Evolutionary conservation across 2,113 vertebrate species (phyloP).

Genomic region (Ceuthmochares aereus): DNA sequence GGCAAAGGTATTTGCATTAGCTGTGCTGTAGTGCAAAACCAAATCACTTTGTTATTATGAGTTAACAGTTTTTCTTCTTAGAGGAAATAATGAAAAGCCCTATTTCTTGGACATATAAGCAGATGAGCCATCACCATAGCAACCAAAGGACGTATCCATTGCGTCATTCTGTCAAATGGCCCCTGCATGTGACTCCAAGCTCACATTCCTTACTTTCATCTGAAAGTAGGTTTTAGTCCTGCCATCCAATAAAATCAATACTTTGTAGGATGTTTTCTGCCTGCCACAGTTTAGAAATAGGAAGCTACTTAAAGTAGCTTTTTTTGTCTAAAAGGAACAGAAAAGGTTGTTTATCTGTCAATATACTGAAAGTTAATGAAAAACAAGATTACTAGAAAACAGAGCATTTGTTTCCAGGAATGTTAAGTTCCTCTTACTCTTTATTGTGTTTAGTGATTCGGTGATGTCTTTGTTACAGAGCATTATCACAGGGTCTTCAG

Average conservation of each 20-base stretch:
- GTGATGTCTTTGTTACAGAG: not conserved
- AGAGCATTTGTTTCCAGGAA: not conserved
- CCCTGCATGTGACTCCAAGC: constrained; percentile 62
- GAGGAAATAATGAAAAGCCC: constrained; percentile 60
- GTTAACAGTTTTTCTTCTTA: constrained; percentile 59
- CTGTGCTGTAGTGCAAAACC: not conserved
- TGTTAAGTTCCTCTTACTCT: not conserved
- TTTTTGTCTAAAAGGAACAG: not conserved
- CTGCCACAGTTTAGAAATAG: not conserved
- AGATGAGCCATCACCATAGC: constrained; percentile 67
- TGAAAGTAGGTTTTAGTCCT: constrained; percentile 52
- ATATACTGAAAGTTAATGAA: not conserved
- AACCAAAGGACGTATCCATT: constrained; percentile 39
- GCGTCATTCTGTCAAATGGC: constrained; percentile 54
- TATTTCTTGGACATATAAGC: constrained; percentile 68
- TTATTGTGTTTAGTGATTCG: not conserved
- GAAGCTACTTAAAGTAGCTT: not conserved
- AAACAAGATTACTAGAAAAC: not conserved
- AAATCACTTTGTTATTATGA: constrained; percentile 59
- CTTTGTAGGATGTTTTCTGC: constrained; percentile 35
- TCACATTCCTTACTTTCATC: constrained; percentile 64
- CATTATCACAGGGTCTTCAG: not conserved
- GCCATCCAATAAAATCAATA: constrained; percentile 52
- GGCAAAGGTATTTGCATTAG: constrained; percentile 34
- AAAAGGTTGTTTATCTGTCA: not conserved